Conservation (phyloP, 2,888 invertebrate species). For the Tetramorium bicarinatum region DNA sequence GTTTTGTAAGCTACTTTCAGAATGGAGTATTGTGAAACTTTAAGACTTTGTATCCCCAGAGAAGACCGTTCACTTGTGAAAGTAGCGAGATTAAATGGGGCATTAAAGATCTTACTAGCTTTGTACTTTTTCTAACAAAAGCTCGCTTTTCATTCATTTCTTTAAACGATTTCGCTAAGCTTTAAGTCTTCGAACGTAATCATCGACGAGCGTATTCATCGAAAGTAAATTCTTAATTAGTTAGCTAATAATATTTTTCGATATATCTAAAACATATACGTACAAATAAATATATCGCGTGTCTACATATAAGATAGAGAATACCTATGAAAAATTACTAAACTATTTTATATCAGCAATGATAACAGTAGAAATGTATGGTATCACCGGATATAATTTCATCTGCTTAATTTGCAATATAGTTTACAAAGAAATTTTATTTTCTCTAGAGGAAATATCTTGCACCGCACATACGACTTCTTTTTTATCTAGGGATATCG, state of each 20-base stretch:
- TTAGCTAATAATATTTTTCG: not conserved
- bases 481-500: not conserved
- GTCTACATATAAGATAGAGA: not conserved
- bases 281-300: not conserved
- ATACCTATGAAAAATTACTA: not conserved
- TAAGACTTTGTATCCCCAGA: conserved; percentile 13
- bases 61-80: conserved; percentile 21
- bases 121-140: conserved; percentile 20
- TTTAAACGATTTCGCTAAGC: not conserved
- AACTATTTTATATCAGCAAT: not conserved
- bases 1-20: conserved; percentile 26
- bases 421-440: not conserved
- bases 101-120: conserved; percentile 40
- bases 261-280: not conserved
- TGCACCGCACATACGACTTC: not conserved
- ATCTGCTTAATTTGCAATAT: not conserved
- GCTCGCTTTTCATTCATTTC: conserved; percentile 8
- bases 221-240: conserved; percentile 19
- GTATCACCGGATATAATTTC: not conserved
- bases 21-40: conserved; percentile 25
- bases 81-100: conserved; percentile 17
- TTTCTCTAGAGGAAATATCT: not conserved
- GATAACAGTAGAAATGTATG: not conserved
- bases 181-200: not conserved
- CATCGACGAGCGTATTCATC: not conserved